Conservation (phyloP, 1,140 invertebrate genomes). For the Gryon sp. region DNA sequence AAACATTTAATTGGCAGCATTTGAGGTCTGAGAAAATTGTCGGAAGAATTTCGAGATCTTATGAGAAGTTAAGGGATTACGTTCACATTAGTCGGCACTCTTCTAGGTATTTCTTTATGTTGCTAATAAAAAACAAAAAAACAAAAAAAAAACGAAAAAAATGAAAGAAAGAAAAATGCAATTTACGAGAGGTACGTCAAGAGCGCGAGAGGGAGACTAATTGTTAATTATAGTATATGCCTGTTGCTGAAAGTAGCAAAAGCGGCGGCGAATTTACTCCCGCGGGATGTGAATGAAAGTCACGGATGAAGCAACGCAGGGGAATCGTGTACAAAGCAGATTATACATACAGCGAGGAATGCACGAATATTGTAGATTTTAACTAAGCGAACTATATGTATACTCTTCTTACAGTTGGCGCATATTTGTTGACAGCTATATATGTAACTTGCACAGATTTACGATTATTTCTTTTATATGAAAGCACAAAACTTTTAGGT, state of each 20-base stretch:
- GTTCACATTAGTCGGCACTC: constrained; percentile 13
- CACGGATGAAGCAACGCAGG: constrained; percentile 49
- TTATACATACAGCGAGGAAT: constrained; percentile 46
- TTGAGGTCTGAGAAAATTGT: constrained; percentile 35
- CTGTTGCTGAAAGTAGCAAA: constrained; percentile 58
- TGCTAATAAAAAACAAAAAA: too few species aligned
- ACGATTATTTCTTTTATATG: too few species aligned
- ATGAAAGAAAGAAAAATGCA: too few species aligned
- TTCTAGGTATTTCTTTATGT: constrained; percentile 12
- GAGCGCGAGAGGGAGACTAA: constrained; percentile 53
- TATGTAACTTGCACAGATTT: too few species aligned
- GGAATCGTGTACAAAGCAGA: constrained; percentile 52
- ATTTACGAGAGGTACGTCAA: constrained; percentile 45
- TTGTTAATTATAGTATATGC: constrained; percentile 60
- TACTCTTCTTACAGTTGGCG: too few species aligned
- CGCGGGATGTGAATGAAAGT: constrained; percentile 55
- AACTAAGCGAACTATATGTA: constrained; percentile 18
- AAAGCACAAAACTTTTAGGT: too few species aligned
- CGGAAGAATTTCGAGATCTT: constrained; percentile 21
- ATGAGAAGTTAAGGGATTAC: constrained; percentile 21
- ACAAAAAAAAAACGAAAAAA: too few species aligned
- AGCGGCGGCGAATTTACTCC: constrained; percentile 31
- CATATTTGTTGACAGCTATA: constrained; percentile 3
- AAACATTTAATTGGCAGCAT: constrained; percentile 27
- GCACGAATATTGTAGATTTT: constrained; percentile 29